These are phyloP conservation scores for Heteromyza rotundicornis DNA, from an alignment of 2,888 invertebrate genomes.

Conservation along the genomic window DNA sequence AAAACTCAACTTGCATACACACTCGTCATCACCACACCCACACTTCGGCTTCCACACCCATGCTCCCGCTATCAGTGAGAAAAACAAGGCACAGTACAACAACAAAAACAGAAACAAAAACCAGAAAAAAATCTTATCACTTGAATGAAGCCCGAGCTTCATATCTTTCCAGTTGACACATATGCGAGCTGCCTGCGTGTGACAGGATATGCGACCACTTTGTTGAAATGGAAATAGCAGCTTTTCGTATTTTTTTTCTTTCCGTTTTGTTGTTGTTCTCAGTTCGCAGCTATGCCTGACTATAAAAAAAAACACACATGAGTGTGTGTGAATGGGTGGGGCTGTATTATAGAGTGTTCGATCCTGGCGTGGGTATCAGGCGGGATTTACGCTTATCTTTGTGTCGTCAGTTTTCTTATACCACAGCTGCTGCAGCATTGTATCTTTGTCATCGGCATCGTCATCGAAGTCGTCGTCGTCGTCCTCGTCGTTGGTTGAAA, in stretches of 20 bases:
- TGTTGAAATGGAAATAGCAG: constrained; percentile 46
- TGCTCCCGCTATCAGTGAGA: not conserved
- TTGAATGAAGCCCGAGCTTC: constrained; percentile 25
- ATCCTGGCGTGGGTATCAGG: constrained; percentile 11
- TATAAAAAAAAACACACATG: no score
- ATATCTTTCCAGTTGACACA: constrained; percentile 36
- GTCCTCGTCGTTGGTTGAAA: not conserved
- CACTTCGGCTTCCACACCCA: no score
- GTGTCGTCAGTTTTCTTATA: constrained; percentile 28
- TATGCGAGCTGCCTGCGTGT: constrained; percentile 49
- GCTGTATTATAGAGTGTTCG: not conserved
- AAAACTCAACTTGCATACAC: no score
- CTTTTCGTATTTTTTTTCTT: not conserved
- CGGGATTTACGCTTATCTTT: constrained; percentile 36
- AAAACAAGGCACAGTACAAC: constrained; percentile 11
- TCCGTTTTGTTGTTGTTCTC: no score
- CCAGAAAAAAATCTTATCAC: constrained; percentile 23
- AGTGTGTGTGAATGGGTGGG: not conserved
- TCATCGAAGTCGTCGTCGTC: constrained; percentile 2
- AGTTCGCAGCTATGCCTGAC: no score
- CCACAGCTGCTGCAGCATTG: not conserved
- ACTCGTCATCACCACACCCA: no score
- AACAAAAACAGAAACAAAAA: constrained; percentile 9
- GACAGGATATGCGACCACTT: constrained; percentile 58
- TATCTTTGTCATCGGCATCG: constrained; percentile 1